Conservation (phyloP, 2,113 vertebrate species). For the Cyprinodon brontotheroides region DNA sequence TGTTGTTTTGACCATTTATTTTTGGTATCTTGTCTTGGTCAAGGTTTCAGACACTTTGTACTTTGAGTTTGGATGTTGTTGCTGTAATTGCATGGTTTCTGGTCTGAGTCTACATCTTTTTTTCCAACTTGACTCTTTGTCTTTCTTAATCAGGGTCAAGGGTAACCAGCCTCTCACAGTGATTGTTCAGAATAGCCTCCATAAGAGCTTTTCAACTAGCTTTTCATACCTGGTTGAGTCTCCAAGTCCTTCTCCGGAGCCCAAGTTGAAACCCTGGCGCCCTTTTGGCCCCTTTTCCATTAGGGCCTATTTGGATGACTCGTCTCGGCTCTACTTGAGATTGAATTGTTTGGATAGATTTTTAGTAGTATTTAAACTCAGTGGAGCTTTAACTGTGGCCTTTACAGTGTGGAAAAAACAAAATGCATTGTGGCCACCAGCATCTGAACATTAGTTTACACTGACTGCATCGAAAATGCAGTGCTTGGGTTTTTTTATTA, state of each 20-base stretch:
- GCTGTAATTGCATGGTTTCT: not conserved
- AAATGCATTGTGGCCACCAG: too few species aligned
- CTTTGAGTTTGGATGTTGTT: not conserved
- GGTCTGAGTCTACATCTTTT: not conserved
- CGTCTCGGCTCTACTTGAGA: too few species aligned
- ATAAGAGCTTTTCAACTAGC: not conserved
- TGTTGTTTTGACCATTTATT: not conserved
- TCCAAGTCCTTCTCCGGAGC: not conserved
- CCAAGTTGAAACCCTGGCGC: not conserved
- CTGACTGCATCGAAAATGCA: too few species aligned
- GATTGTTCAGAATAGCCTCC: too few species aligned
- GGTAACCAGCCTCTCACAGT: not conserved
- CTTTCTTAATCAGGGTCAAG: not conserved
- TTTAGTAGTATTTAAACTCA: too few species aligned
- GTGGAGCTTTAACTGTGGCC: too few species aligned
- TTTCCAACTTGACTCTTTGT: not conserved
- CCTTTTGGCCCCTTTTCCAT: not conserved
- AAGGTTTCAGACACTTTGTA: not conserved
- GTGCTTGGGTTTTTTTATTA: too few species aligned
- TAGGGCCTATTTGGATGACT: too few species aligned
- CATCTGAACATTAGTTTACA: too few species aligned
- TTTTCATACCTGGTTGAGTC: not conserved
- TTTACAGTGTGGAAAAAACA: too few species aligned
- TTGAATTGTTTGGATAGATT: too few species aligned
- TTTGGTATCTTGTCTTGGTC: not conserved